phyloP scores from a whole-genome alignment of 2,113 vertebrate species.

The Myotis brandtii region DNA sequence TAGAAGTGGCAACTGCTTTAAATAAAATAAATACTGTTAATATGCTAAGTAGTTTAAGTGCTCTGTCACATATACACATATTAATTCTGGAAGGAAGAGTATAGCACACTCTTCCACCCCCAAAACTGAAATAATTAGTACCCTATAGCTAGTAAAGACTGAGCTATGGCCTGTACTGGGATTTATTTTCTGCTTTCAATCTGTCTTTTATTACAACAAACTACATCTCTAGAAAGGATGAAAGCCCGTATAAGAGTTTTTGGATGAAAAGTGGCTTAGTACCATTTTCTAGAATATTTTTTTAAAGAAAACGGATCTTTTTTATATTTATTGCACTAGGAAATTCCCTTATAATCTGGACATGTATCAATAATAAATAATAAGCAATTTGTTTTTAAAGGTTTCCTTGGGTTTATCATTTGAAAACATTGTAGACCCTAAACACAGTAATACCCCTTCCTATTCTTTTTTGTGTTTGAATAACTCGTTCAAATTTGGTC shows the following conservation, averaged over 20 bases:
- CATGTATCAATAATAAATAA: neutral
- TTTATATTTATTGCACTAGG: neutral
- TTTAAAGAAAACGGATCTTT: neutral
- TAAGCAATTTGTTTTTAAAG: neutral
- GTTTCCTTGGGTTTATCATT: neutral
- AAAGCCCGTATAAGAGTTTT: neutral
- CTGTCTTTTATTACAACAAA: neutral
- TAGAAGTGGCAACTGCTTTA: neutral
- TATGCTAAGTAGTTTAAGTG: neutral
- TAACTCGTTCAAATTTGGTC: slow-evolving; percentile 30
- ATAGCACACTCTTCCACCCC: neutral
- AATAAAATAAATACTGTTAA: slow-evolving; percentile 26
- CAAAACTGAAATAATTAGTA: neutral
- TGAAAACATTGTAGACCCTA: neutral
- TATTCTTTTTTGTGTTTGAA: slow-evolving; percentile 58
- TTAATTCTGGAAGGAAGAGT: neutral
- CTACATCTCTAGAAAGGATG: neutral
- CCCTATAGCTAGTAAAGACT: neutral
- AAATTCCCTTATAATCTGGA: neutral
- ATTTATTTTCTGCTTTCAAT: neutral
- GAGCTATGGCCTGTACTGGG: neutral
- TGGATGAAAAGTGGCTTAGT: neutral
- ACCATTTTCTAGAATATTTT: slow-evolving; percentile 5
- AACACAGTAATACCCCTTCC: neutral
- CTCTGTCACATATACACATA: neutral